phyloP scores from a whole-genome alignment of 2,113 vertebrate genomes.

The Larimichthys polyactis region DNA sequence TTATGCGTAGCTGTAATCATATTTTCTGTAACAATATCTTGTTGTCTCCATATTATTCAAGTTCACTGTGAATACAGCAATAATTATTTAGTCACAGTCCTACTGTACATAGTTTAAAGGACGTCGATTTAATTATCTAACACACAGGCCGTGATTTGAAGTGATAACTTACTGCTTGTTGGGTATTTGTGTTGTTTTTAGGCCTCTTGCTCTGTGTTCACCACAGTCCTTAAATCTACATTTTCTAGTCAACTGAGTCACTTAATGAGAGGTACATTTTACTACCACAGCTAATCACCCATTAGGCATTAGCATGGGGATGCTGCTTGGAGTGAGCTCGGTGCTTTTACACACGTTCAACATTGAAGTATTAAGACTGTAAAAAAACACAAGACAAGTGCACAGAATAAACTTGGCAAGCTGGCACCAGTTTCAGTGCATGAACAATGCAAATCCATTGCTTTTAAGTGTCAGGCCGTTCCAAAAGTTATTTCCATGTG shows the following conservation, averaged over 20 bases:
- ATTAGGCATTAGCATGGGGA: not conserved
- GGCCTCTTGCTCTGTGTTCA: not conserved
- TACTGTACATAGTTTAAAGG: not conserved
- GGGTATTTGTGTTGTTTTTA: not conserved
- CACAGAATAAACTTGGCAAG: slow-evolving; percentile 23
- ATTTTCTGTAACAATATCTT: not conserved
- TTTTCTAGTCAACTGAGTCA: slow-evolving; percentile 3
- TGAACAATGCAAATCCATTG: slow-evolving; percentile 37
- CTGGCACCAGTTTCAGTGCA: slow-evolving; percentile 10
- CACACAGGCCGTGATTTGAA: not conserved
- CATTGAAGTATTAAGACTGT: not conserved
- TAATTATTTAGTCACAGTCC: not conserved
- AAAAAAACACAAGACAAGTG: slow-evolving; percentile 14
- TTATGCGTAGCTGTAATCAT: not conserved
- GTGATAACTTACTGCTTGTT: not conserved
- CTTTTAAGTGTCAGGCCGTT: slow-evolving; percentile 57
- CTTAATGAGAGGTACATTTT: not conserved
- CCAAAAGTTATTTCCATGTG: slow-evolving; percentile 61
- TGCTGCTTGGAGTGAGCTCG: not conserved
- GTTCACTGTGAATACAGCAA: not conserved
- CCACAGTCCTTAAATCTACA: slow-evolving; percentile 1
- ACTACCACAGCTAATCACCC: not conserved
- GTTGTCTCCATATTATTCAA: not conserved
- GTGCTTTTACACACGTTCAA: not conserved
- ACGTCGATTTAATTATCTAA: not conserved